These are phyloP conservation scores for Dryobotodes eremita DNA, from an alignment of 2,888 invertebrate species.

Conservation along the genomic window DNA sequence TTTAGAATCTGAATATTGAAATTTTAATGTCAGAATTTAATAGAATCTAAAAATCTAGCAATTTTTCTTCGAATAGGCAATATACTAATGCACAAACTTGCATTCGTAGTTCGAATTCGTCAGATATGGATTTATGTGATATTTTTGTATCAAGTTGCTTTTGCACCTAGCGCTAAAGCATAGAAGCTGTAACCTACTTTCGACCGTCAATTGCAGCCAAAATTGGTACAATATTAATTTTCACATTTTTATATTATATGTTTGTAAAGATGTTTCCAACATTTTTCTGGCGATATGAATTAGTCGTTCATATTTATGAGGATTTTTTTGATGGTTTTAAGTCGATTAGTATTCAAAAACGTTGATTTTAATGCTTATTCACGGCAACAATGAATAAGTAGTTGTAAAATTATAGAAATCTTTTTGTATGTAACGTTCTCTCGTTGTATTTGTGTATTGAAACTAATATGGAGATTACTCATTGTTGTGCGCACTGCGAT, in stretches of 20 bases:
- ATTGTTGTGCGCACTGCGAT: conserved; percentile 35
- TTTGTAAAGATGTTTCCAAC: background rate
- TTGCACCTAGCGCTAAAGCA: conserved; percentile 26
- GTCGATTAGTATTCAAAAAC: background rate
- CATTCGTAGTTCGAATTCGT: conserved; percentile 35
- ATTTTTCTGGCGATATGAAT: background rate
- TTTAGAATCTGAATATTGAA: background rate
- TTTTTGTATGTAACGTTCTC: conserved; percentile 43
- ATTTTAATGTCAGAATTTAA: background rate
- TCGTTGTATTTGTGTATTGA: conserved; percentile 33
- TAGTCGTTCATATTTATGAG: conserved; percentile 31
- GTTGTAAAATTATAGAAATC: conserved; percentile 15
- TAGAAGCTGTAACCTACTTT: conserved; percentile 11
- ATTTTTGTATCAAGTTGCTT: conserved; percentile 61
- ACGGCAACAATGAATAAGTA: conserved; percentile 31
- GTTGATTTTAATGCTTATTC: conserved; percentile 34
- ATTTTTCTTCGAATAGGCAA: background rate
- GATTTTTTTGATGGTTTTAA: conserved; percentile 26
- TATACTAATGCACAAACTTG: conserved; percentile 19
- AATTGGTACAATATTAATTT: background rate
- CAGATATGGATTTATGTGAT: conserved; percentile 57
- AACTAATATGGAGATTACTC: background rate
- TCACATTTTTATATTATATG: background rate
- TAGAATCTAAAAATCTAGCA: background rate
- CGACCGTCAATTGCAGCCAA: conserved; percentile 24